These are phyloP conservation scores for Margarornis squamiger DNA, from an alignment of 2,797 vertebrate genomes.

Conservation along the genomic window DNA sequence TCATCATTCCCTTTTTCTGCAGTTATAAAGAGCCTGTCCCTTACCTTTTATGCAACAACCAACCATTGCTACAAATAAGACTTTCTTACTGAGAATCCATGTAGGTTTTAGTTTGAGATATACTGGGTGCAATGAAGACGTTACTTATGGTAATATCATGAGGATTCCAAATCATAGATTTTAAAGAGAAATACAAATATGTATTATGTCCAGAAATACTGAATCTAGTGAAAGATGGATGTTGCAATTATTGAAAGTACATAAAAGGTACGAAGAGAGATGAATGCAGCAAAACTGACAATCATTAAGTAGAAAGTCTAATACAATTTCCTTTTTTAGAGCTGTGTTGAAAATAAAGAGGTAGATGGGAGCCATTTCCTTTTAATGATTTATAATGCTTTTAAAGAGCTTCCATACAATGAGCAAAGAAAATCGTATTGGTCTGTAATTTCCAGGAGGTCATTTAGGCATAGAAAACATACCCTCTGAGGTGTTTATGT, in stretches of 20 bases:
- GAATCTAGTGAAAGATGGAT: background rate
- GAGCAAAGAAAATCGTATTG: background rate
- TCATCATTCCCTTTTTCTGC: background rate
- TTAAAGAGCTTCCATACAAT: constrained; percentile 26
- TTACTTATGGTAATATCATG: background rate
- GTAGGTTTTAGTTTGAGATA: background rate
- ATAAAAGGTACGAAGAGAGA: background rate
- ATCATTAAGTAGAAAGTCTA: constrained; percentile 8
- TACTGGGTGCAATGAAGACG: background rate
- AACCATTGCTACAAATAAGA: background rate
- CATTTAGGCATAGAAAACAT: background rate
- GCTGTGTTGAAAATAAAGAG: constrained; percentile 23
- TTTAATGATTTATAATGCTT: constrained; percentile 49
- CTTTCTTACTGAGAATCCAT: background rate
- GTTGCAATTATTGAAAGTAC: background rate
- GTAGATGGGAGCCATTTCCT: constrained; percentile 34
- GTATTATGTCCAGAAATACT: background rate
- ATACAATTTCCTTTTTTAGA: constrained; percentile 10
- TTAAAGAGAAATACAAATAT: background rate
- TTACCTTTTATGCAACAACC: background rate
- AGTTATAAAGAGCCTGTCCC: rapidly evolving
- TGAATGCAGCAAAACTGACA: background rate
- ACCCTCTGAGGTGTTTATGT: background rate
- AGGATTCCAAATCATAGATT: background rate
- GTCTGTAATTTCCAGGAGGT: background rate